phyloP scores from a whole-genome alignment of 2,888 invertebrate genomes.

The Drosophila niveifrons region DNA sequence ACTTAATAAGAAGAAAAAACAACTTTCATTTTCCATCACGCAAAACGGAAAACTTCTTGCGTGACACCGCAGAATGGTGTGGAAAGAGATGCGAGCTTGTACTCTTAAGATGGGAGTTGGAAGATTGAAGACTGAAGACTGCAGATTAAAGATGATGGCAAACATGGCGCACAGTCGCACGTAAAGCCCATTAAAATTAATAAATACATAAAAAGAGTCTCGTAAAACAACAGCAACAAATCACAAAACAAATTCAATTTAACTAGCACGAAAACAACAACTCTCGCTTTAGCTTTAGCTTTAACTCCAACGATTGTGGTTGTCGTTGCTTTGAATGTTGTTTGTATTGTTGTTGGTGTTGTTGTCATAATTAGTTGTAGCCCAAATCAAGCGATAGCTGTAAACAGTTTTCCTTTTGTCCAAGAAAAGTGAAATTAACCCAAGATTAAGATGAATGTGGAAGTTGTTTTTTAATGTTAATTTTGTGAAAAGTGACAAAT shows the following conservation, averaged over 20 bases:
- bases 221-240: slow-evolving; percentile 53
- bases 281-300: slow-evolving; percentile 64
- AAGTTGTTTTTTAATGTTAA: slow-evolving; percentile 43
- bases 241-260: slow-evolving; percentile 58
- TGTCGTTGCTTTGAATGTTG: slow-evolving; percentile 19
- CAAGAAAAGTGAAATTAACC: slow-evolving; percentile 72
- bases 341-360: slow-evolving; percentile 9
- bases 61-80: slow-evolving; percentile 66
- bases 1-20: slow-evolving; percentile 29
- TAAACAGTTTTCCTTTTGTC: slow-evolving; percentile 70
- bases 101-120: slow-evolving; percentile 19
- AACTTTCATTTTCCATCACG: slow-evolving; percentile 82
- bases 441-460: slow-evolving; percentile 19
- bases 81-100: slow-evolving; percentile 40
- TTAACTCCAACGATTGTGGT: slow-evolving; percentile 23
- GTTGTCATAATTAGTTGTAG: slow-evolving; percentile 63
- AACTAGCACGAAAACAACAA: slow-evolving; percentile 32
- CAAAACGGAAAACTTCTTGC: slow-evolving; percentile 73
- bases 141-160: slow-evolving; percentile 9
- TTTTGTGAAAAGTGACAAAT: slow-evolving; percentile 53
- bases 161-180: slow-evolving; percentile 50
- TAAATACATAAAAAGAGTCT: slow-evolving; percentile 32
- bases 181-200: slow-evolving; percentile 74
- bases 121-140: slow-evolving; percentile 17
- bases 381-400: slow-evolving; percentile 60